Base-by-base conservation (phyloP, 2,797 vertebrate genomes). In the Gymnodraco acuticeps region DNA sequence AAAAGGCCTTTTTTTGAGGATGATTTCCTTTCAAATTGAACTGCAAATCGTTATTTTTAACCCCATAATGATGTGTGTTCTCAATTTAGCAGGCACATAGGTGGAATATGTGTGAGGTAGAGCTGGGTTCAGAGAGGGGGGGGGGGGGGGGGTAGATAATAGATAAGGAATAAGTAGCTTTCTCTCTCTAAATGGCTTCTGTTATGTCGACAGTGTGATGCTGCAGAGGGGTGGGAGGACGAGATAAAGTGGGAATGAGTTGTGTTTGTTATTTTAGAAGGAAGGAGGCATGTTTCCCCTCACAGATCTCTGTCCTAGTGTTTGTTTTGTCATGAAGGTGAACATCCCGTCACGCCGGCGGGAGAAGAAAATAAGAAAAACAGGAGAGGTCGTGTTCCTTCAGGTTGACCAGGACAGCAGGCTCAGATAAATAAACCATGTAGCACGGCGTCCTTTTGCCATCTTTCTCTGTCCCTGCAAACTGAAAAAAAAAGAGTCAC, bases 71-170 rank as follows among this genome's bases (percentile, higher is more conserved):
- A n/a, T 46, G 33, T 54, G 38, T 19, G 15, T 46, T 46, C 52
- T 46, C 27, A 56, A 47, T 38, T n/a, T 55, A n/a, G 7, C 20
- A 10, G 15, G 27, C 45, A 19, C 5, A 31, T 23, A 15, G 10
- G 45, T n/a, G 31, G 45, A 20, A 38, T 14, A n/a, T 10, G 52
- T 77, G 70, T 67, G 89, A 91, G 88, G 88, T 91, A 90, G 91
- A 76, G 77, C 75, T 33, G 51, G 50, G 50, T 82, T 80, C 52
- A 51, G 23, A 63, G 58, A 68, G 59, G 67, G 54, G 74, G 23
- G 23, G 20, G n/a, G 59, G 67, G 54, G 74, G 27, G 27, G 45
- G 53, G 42, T 0, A 52, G 50, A 55, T 75, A 53, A 69, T 61
- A 72, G 16, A 60, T 67, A 64, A 63, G 68, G 17, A 73, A 50